These are phyloP conservation scores for Montipora foliosa DNA, from an alignment of 64 coral and sea anemone genomes.

Conservation along the genomic window DNA sequence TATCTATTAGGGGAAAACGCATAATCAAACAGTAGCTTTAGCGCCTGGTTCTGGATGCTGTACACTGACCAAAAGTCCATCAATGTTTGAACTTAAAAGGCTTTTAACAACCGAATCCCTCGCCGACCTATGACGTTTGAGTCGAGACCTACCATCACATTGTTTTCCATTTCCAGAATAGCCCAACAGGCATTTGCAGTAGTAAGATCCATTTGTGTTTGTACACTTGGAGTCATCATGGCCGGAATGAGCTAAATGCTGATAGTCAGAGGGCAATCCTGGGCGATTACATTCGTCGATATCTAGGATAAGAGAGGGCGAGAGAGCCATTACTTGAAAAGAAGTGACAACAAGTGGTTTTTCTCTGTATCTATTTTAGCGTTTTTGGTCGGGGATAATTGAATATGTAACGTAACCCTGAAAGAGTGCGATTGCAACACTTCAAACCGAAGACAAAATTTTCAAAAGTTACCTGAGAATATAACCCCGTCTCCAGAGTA, in stretches of 20 bases:
- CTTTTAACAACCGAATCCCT: no score
- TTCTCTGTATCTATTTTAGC: no score
- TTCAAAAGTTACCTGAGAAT: not conserved
- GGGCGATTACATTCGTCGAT: constrained; percentile 71
- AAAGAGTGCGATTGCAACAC: no score
- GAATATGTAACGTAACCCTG: no score
- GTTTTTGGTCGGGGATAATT: no score
- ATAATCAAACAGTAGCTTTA: not conserved
- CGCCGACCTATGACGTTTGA: no score
- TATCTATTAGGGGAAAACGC: no score
- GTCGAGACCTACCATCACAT: constrained; percentile 41
- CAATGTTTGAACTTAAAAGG: not conserved
- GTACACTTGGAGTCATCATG: constrained; percentile 70
- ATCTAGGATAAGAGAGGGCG: constrained; percentile 34
- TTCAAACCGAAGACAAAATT: not conserved
- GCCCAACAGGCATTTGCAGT: constrained; percentile 75
- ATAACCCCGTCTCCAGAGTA: constrained; percentile 60
- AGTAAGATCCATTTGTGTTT: constrained; percentile 87
- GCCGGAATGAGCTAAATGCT: constrained; percentile 70
- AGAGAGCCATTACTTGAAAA: no score
- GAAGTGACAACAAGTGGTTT: no score
- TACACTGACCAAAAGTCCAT: not conserved
- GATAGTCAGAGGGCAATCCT: constrained; percentile 25
- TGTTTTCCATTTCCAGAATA: constrained; percentile 72
- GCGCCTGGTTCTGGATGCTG: not conserved